Base-by-base conservation (phyloP, 1,140 invertebrate genomes). In the Harlomillsia oculata region DNA sequence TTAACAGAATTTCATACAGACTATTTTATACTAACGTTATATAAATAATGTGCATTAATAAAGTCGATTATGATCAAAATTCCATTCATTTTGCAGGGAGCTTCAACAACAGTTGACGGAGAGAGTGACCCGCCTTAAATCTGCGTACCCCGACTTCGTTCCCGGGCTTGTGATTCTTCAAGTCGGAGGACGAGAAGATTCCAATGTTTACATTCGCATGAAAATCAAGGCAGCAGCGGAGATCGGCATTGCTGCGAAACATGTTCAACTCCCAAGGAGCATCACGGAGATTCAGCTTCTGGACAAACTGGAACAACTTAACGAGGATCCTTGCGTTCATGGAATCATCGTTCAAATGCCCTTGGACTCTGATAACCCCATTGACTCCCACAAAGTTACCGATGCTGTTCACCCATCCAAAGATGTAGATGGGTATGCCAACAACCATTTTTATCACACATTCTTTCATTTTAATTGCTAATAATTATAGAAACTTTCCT, bases 321-420 rank as follows among this genome's bases (percentile, higher is more conserved):
- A 98, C 71, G 75, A 81, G 50, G 87, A 95, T 72, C 79, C 84
- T 0, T 74, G 71, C 16, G 79, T 93, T 43, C 92, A 98, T 75
- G 95, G 95, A 23, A 95, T 98, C 67, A 97, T 97, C 67, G 91
- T 97, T 1, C 93, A 97, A 78, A 89, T 98, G 82, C 95, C 94
- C 0, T 74, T 97, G 34, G 92, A 97, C 69, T 81, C 80, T 55
- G 78, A 81, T 1, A 82, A 84, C 63, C 66, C 77, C 56, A 93
- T 97, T 57, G 84, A 97, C 75, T 80, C 86, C 0, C 83, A 91
- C 71, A 71, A 84, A 11, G 81, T 97, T 48, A 94, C 91, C 5
- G 88, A 97, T 72, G 71, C 83, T 3, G 89, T 97, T 1, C 78
- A 77, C 0, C 83, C 88, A 0, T 75, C 78, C 8, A 97, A 97